Conservation (phyloP, 2,113 vertebrate genomes). For the Laticauda laticaudata region DNA sequence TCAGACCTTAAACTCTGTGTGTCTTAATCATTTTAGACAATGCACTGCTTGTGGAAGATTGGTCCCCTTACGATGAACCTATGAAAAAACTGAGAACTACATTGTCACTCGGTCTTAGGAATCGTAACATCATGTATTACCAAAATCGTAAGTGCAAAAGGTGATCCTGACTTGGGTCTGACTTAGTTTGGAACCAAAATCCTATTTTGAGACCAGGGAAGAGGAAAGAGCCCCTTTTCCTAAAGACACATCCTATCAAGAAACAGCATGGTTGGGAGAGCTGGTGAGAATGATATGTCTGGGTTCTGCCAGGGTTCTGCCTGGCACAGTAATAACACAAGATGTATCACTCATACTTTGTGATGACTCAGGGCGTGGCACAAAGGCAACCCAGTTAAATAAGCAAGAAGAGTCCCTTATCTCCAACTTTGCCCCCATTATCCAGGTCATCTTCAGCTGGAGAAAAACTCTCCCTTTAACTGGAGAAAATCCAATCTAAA, state of each 20-base stretch:
- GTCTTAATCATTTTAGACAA: neutral
- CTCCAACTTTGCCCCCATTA: too few species aligned
- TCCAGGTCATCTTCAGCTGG: too few species aligned
- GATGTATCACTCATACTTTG: neutral
- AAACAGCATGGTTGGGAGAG: neutral
- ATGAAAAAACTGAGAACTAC: neutral
- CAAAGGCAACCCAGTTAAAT: too few species aligned
- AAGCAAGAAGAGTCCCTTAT: too few species aligned
- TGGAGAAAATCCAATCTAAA: too few species aligned
- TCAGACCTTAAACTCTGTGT: neutral
- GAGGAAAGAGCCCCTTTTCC: neutral
- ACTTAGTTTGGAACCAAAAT: neutral
- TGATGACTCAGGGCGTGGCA: too few species aligned
- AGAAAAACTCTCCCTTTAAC: too few species aligned
- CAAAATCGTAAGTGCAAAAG: constrained; percentile 1
- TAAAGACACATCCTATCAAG: neutral
- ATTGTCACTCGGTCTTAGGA: neutral
- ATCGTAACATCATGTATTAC: neutral
- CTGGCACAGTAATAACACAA: neutral
- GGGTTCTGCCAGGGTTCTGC: neutral
- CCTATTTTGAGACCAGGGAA: too few species aligned
- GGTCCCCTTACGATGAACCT: neutral
- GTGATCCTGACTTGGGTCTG: neutral
- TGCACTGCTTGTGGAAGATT: neutral
- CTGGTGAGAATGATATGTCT: neutral